These are phyloP conservation scores for Manduca sexta DNA, from an alignment of 1,140 invertebrate genomes.

Conservation along the genomic window DNA sequence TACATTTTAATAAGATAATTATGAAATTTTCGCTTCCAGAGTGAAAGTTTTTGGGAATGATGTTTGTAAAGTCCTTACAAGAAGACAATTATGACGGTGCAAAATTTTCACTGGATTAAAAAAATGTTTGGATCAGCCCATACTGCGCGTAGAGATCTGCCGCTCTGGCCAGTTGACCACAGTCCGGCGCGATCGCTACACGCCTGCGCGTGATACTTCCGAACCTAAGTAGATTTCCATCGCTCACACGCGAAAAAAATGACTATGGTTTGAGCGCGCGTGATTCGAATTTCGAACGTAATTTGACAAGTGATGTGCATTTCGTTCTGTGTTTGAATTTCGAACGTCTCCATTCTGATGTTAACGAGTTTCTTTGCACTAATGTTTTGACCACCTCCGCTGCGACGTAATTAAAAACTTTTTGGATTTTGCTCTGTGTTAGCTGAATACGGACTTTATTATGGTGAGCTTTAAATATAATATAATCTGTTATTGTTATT, in stretches of 20 bases:
- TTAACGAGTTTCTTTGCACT: background rate
- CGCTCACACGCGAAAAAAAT: constrained; percentile 39
- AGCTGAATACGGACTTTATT: constrained; percentile 21
- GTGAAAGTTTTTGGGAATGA: too few species aligned
- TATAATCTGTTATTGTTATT: background rate
- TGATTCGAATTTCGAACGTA: constrained; percentile 33
- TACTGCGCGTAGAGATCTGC: background rate
- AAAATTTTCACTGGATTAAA: background rate
- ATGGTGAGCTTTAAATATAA: constrained; percentile 22
- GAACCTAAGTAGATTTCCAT: background rate
- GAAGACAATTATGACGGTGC: too few species aligned
- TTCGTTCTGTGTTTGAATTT: constrained; percentile 4
- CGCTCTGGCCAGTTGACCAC: constrained; percentile 49
- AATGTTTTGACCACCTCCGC: constrained; percentile 5
- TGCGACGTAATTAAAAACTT: constrained; percentile 6
- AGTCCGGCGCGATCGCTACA: constrained; percentile 50
- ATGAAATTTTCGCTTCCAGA: too few species aligned
- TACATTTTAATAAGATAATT: too few species aligned
- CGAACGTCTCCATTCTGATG: too few species aligned
- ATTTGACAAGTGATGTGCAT: constrained; percentile 38
- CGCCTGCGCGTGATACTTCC: constrained; percentile 29
- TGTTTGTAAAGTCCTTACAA: too few species aligned
- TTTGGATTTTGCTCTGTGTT: constrained; percentile 17
- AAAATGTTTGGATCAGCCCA: background rate
- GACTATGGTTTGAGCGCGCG: constrained; percentile 33